Conservation (phyloP, 64 coral and sea anemone genomes). For the Pocillopora damicornis region DNA sequence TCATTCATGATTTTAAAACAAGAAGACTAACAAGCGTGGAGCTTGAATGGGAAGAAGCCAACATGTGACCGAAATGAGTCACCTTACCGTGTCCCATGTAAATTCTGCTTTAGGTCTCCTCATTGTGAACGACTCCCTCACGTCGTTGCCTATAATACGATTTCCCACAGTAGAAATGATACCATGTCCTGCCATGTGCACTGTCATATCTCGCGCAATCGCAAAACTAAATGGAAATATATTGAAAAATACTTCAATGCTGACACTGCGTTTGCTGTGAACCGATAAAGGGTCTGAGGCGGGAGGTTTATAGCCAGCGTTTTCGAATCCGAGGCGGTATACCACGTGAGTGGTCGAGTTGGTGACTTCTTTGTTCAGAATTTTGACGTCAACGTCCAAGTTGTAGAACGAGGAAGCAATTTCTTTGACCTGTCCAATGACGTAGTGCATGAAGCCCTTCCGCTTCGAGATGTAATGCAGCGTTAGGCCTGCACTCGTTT, state of each 20-base stretch:
- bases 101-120: conserved; percentile 82
- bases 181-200: conserved; percentile 69
- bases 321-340: conserved; percentile 63
- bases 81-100: conserved; percentile 81
- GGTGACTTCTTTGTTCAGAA: conserved; percentile 48
- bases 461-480: conserved; percentile 72
- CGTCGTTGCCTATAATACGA: conserved; percentile 56
- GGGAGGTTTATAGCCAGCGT: conserved; percentile 46
- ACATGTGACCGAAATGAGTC: too few relatives aligned
- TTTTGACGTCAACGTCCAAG: conserved; percentile 57
- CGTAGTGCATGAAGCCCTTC: conserved; percentile 69
- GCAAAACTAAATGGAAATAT: conserved; percentile 84
- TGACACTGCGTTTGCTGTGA: conserved; percentile 30
- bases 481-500: conserved; percentile 52
- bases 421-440: conserved; percentile 81
- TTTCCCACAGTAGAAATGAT: conserved; percentile 62
- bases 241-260: conserved; percentile 66
- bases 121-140: conserved; percentile 63
- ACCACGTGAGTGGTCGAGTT: conserved; percentile 38
- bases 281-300: conserved; percentile 40
- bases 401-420: conserved; percentile 69
- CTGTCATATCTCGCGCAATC: conserved; percentile 56
- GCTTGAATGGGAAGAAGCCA: too few relatives aligned
- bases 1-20: not conserved
- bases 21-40: not conserved